Base-by-base conservation (phyloP, 2,113 vertebrate genomes). In the Seriola quinqueradiata region DNA sequence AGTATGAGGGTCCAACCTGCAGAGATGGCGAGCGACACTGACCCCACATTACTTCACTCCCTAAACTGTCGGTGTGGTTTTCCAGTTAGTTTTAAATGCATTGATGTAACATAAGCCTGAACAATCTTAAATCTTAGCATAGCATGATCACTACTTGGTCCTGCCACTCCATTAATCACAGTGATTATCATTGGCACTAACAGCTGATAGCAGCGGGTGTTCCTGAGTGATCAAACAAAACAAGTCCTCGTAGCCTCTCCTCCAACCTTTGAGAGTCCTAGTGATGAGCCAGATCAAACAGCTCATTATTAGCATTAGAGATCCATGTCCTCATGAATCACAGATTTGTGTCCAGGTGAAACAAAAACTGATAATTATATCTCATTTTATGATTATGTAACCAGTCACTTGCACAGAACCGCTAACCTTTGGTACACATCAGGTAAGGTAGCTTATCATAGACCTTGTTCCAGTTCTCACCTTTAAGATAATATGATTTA, bases 161-260 rank as follows among this genome's bases (percentile, higher is more conserved):
- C 44, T 28, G 65, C 69, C 64, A 59, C 76, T 76, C 79, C 52
- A 86, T 73, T 79, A 60, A 57, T 87, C 75, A 57, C 52, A 5
- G 21, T 85, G 71, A 87, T 86, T 83, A 85, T 59, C 81, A 78
- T 84, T 78, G 48, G 59, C 68, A 80, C 90, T 87, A 90, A 87
- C 66, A 87, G 50, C 72, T 40, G 55, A 81, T 67, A 59, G 66
- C 70, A 66, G 76, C 57, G 73, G 61, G 34, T 40, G 48, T 82
- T 23, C 46, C 60, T 64, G 16, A 1, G 36, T 13, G 64, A 86
- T 89, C 61, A 84, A 83, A 88, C 65, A 46, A 36, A 75, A 28
- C 58, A 57, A 61, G 59, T 75, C 76, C 65, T 80, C 38, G 7
- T 0, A 40, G 57, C 25, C 50, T 66, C 59, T 76, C 36, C 46